Evolutionary conservation across 2,113 vertebrate genomes (phyloP).

Genomic region (Oreochromis spilurus): DNA sequence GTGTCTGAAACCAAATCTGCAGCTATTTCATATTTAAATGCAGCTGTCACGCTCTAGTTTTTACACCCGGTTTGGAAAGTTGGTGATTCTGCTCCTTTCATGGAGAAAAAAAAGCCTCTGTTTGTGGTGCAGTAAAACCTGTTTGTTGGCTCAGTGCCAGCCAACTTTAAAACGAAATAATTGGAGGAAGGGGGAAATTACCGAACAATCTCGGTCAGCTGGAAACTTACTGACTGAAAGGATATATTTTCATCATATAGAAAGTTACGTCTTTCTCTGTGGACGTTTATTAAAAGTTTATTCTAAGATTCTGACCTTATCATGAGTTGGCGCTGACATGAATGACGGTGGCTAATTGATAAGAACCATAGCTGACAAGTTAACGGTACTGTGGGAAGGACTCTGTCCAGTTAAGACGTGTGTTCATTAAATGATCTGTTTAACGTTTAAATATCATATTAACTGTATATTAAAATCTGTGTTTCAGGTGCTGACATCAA

Average conservation of each 20-base stretch:
- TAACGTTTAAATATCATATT: neutral
- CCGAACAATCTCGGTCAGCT: neutral
- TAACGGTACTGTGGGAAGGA: neutral
- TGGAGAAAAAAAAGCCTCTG: neutral
- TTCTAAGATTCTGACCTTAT: neutral
- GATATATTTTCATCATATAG: fast-evolving
- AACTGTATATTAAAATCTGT: neutral
- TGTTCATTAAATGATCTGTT: neutral
- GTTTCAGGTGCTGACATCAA: neutral
- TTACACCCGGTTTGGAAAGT: conserved; percentile 55
- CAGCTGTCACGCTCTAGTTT: conserved; percentile 74
- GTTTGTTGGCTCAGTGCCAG: conserved; percentile 10
- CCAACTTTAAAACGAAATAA: conserved; percentile 9
- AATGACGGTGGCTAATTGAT: neutral
- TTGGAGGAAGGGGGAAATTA: neutral
- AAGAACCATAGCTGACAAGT: neutral
- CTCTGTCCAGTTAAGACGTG: neutral
- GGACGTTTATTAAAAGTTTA: neutral
- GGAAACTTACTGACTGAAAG: neutral
- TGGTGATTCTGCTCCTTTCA: conserved; percentile 50
- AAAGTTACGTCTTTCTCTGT: neutral
- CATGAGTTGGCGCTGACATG: neutral
- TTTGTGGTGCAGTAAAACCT: conserved; percentile 33
- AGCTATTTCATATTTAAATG: conserved; percentile 77
- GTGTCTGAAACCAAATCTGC: conserved; percentile 73